Base-by-base conservation (phyloP, 2,888 invertebrate genomes). In the Liodrosophila aerea region DNA sequence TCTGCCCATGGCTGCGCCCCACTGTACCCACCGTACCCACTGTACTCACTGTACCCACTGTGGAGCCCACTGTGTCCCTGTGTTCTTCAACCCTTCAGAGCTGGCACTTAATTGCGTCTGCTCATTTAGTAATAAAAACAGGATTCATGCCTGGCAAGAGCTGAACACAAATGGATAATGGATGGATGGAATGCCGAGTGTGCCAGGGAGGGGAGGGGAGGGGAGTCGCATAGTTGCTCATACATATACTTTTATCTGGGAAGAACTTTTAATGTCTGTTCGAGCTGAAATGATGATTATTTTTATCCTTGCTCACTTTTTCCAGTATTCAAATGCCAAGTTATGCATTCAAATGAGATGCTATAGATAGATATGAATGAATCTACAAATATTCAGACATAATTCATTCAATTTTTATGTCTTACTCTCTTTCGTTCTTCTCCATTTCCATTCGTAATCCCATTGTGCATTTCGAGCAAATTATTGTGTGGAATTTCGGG, bases 51-150 rank as follows among this genome's bases (percentile, higher is more conserved):
- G 8, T 7, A 8, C 27, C 11, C 11, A 8, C 7, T 0, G 4
- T 7, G n/a, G n/a, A n/a, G n/a, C n/a, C n/a, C n/a, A 7, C 22
- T 2, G 1, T 11, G 2, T 12, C 33, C n/a, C 22, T 37, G 7
- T 15, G 44, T 43, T 27, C 44, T 39, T 53, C 60, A 64, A 69
- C 57, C 57, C 72, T 45, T 62, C 49, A 2, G 43, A 53, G 34
- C 65, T 16, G 39, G 39, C 39, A 71, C 75, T 71, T 81, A 76
- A 81, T 81, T 81, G 75, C 69, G 69, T 72, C 75, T 77, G 75
- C 82, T 74, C 70, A 80, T 80, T 81, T 74, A 59, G 69, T 68
- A 59, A 69, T 75, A 66, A 75, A 81, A 81, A 56, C 68, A 57
- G 73, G 65, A 72, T 45, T 61, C 63, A 75, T 40, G 62, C 66